phyloP scores from a whole-genome alignment of 2,113 vertebrate genomes.

The Amia ocellicauda region DNA sequence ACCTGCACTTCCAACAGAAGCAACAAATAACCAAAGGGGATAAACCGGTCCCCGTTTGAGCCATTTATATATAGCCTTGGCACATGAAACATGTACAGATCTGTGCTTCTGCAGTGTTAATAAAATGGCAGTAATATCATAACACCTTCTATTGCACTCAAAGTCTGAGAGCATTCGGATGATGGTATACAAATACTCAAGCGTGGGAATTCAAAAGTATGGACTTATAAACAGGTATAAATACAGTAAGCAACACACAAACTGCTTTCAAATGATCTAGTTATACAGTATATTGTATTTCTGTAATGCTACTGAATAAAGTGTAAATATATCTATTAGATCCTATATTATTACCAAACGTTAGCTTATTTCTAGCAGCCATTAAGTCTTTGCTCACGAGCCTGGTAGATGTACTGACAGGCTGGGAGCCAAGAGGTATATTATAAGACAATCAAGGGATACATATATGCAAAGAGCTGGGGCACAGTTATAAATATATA shows the following conservation, averaged over 20 bases:
- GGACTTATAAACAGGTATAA: slow-evolving; percentile 24
- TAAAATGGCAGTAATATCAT: slow-evolving; percentile 10
- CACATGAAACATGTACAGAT: background rate
- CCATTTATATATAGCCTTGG: no score
- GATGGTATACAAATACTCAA: slow-evolving; percentile 44
- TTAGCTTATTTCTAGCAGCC: slow-evolving; percentile 56
- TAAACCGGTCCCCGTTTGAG: no score
- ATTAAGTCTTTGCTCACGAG: slow-evolving; percentile 53
- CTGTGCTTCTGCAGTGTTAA: slow-evolving; percentile 7
- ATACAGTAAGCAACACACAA: slow-evolving; percentile 46
- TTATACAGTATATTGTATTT: slow-evolving; percentile 30
- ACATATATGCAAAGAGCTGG: slow-evolving; percentile 1
- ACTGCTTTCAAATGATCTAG: slow-evolving; percentile 38
- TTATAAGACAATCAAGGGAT: slow-evolving; percentile 46
- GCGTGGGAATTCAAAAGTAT: slow-evolving; percentile 14
- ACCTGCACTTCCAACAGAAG: slow-evolving; percentile 12
- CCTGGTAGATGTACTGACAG: slow-evolving; percentile 53
- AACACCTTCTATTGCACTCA: slow-evolving; percentile 30
- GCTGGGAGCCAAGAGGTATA: slow-evolving; percentile 63
- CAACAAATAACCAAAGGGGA: slow-evolving; percentile 24
- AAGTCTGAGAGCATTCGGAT: slow-evolving; percentile 43
- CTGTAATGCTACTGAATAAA: slow-evolving; percentile 29
- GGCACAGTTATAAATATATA: no score
- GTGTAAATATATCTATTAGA: slow-evolving; percentile 41
- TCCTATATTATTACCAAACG: slow-evolving; percentile 42